These are phyloP conservation scores for Eueides isabella DNA, from an alignment of 1,140 invertebrate genomes.

Conservation along the genomic window DNA sequence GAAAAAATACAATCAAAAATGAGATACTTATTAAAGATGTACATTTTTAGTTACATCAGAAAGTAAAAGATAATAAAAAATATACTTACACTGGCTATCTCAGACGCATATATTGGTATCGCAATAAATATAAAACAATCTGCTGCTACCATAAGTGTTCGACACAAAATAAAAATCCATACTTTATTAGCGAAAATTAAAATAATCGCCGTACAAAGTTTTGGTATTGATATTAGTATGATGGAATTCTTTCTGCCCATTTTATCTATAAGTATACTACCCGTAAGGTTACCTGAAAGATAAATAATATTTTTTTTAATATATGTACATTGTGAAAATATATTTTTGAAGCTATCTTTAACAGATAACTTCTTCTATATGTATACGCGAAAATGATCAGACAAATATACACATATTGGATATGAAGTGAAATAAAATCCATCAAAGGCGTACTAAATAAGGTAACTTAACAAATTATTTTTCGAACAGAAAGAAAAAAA, in stretches of 20 bases:
- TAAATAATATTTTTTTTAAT: not conserved
- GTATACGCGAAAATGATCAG: no score
- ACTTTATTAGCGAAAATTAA: conserved; percentile 40
- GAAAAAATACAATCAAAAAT: not conserved
- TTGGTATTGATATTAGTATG: conserved; percentile 46
- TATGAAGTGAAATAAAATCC: no score
- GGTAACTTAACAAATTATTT: no score
- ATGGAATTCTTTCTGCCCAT: conserved; percentile 58
- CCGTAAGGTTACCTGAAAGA: conserved; percentile 49
- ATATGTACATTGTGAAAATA: no score
- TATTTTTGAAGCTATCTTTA: no score
- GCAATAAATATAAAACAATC: conserved; percentile 41
- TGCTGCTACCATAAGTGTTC: conserved; percentile 30
- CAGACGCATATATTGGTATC: conserved; percentile 58
- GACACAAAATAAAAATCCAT: conserved; percentile 49
- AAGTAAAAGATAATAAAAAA: not conserved
- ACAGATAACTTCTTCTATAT: no score
- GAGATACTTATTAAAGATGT: no score
- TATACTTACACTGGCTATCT: conserved; percentile 61
- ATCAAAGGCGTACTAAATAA: no score
- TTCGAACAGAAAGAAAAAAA: no score
- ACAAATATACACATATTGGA: no score
- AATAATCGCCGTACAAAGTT: conserved; percentile 41
- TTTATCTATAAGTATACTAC: conserved; percentile 50
- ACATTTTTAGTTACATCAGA: not conserved